A percentile compares a stretch with the other conserved stretches of the same genome.
These are phyloP conservation scores for Apis cerana DNA, from an alignment of 1,140 invertebrate species.

Conservation along the genomic window DNA sequence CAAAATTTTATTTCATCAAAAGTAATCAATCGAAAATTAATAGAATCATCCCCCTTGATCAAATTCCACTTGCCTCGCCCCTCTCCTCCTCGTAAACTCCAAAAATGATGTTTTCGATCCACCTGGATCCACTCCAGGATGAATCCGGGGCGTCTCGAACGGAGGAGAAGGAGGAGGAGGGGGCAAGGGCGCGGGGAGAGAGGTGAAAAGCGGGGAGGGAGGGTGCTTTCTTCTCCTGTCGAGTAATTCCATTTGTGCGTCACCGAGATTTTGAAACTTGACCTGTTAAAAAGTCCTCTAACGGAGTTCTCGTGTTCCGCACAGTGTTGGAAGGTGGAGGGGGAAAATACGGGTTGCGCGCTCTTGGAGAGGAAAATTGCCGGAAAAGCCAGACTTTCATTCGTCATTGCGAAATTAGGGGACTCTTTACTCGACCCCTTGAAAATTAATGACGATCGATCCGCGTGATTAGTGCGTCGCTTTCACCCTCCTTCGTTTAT, in stretches of 20 bases:
- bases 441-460: conserved; percentile 42
- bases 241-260: conserved; percentile 72
- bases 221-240: conserved; percentile 42
- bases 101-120: not conserved
- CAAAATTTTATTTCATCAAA: too few relatives aligned
- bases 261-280: conserved; percentile 70
- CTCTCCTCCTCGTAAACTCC: not conserved
- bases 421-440: not conserved
- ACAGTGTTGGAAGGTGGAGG: not conserved
- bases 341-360: not conserved
- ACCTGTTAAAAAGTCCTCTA: conserved; percentile 74
- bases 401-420: conserved; percentile 30
- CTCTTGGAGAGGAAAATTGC: conserved; percentile 56
- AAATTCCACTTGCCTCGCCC: too few relatives aligned
- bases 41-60: too few relatives aligned
- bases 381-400: conserved; percentile 46
- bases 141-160: conserved; percentile 43
- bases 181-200: conserved; percentile 14
- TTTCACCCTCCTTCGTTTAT: conserved; percentile 13
- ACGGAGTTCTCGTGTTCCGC: conserved; percentile 53
- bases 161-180: not conserved
- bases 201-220: conserved; percentile 28
- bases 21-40: too few relatives aligned
- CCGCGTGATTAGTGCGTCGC: conserved; percentile 16
- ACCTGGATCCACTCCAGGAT: conserved; percentile 34